Conservation (phyloP, 1,140 invertebrate species). For the Orchestia grillus region DNA sequence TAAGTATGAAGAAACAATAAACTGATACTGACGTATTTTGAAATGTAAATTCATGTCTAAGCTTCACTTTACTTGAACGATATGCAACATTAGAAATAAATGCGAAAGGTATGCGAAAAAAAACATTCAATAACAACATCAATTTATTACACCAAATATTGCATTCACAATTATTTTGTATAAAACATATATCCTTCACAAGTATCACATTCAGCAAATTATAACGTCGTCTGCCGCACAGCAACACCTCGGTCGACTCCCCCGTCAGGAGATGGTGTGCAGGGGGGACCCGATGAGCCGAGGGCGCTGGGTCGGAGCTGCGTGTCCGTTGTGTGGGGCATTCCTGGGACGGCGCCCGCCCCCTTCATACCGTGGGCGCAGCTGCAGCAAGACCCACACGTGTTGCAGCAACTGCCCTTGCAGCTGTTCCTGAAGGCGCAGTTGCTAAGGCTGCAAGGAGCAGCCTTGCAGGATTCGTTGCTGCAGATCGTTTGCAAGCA, state of each 20-base stretch:
- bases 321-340: not conserved
- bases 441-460: not conserved
- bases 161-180: not conserved
- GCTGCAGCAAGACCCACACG: not conserved
- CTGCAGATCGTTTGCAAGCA: slow-evolving; percentile 25
- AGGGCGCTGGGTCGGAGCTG: too few relatives aligned
- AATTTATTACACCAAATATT: not conserved
- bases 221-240: not conserved
- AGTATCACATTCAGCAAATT: not conserved
- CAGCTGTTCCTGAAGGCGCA: not conserved
- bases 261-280: not conserved
- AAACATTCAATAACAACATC: not conserved
- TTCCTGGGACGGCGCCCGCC: not conserved
- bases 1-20: not conserved
- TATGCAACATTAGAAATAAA: not conserved
- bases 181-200: not conserved
- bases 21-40: not conserved
- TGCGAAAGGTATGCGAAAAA: not conserved
- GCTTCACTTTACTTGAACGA: not conserved
- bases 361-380: not conserved
- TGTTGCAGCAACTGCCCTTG: not conserved
- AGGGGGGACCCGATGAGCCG: not conserved
- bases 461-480: slow-evolving; percentile 21
- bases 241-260: not conserved
- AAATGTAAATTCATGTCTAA: too few relatives aligned